Evolutionary conservation across 2,113 vertebrate species (phyloP).

Genomic region (Myrmophylax atrothorax): DNA sequence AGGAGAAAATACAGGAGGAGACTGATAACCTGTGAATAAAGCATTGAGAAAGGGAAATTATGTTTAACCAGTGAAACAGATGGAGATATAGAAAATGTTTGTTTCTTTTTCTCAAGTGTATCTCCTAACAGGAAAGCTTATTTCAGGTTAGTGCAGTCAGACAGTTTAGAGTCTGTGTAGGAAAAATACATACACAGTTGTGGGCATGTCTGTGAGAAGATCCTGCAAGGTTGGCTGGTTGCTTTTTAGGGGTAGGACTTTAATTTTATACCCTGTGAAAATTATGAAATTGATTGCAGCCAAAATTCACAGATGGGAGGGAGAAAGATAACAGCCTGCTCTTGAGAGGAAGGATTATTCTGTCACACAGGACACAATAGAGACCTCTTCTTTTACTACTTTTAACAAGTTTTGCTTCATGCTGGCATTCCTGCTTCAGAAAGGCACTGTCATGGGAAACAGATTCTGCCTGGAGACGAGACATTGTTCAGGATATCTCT

Average conservation of each 20-base stretch:
- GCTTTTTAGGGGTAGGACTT: not conserved
- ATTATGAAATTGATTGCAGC: slow-evolving; percentile 34
- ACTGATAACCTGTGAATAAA: not conserved
- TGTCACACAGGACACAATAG: slow-evolving; percentile 74
- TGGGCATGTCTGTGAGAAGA: not conserved
- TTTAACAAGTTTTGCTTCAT: slow-evolving; percentile 78
- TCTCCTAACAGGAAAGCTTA: not conserved
- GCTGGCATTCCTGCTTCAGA: slow-evolving; percentile 73
- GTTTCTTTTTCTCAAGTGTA: not conserved
- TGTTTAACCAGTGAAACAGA: not conserved
- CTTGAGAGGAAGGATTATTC: slow-evolving; percentile 74
- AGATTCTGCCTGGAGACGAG: slow-evolving; percentile 67
- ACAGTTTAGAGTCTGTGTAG: not conserved
- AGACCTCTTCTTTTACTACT: slow-evolving; percentile 72
- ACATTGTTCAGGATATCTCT: slow-evolving; percentile 71
- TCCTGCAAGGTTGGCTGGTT: not conserved
- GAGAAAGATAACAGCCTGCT: slow-evolving; percentile 64
- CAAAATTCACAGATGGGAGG: slow-evolving; percentile 68
- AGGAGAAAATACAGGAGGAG: not conserved
- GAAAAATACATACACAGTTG: not conserved
- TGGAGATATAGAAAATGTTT: not conserved
- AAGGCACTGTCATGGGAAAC: slow-evolving; percentile 76
- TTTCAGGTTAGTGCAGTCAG: not conserved
- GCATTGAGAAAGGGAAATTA: not conserved
- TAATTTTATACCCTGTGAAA: slow-evolving; percentile 48